phyloP scores from a whole-genome alignment of 2,113 vertebrate species.

The Morone chrysops region DNA sequence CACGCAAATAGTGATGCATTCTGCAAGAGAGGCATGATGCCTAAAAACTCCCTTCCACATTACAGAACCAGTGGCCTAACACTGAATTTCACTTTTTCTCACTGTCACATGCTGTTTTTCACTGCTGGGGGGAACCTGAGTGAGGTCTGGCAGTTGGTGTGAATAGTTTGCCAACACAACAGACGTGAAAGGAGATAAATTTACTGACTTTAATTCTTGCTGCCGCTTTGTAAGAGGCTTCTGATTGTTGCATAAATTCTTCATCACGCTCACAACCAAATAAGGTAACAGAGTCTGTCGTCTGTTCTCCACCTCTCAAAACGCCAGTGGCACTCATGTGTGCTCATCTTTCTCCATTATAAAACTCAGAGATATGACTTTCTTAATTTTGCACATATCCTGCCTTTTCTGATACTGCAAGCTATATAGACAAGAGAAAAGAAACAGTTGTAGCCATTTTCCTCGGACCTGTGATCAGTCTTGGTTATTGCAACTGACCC shows the following conservation, averaged over 20 bases:
- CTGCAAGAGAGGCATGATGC: neutral
- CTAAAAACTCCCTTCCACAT: neutral
- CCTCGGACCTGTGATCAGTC: constrained; percentile 22
- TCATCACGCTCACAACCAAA: constrained; percentile 17
- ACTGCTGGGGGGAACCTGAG: neutral
- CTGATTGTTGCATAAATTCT: constrained; percentile 65
- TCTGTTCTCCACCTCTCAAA: constrained; percentile 1
- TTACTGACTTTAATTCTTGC: constrained; percentile 1
- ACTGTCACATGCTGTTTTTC: constrained; percentile 18
- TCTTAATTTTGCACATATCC: constrained; percentile 11
- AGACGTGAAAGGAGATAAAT: constrained; percentile 20
- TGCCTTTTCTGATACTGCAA: constrained; percentile 15
- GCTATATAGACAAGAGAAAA: constrained; percentile 13
- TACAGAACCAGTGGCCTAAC: neutral
- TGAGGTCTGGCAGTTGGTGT: constrained; percentile 14
- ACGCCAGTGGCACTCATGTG: neutral
- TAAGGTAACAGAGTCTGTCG: neutral
- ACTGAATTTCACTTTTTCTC: neutral
- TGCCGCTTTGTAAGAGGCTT: constrained; percentile 40
- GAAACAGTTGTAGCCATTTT: constrained; percentile 20
- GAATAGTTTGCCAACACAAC: constrained; percentile 14
- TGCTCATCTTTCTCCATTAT: neutral
- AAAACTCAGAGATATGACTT: constrained; percentile 17
- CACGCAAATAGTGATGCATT: neutral
- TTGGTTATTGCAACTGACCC: constrained; percentile 28